phyloP scores from a whole-genome alignment of 2,888 invertebrate genomes.

The Agrochola lota region DNA sequence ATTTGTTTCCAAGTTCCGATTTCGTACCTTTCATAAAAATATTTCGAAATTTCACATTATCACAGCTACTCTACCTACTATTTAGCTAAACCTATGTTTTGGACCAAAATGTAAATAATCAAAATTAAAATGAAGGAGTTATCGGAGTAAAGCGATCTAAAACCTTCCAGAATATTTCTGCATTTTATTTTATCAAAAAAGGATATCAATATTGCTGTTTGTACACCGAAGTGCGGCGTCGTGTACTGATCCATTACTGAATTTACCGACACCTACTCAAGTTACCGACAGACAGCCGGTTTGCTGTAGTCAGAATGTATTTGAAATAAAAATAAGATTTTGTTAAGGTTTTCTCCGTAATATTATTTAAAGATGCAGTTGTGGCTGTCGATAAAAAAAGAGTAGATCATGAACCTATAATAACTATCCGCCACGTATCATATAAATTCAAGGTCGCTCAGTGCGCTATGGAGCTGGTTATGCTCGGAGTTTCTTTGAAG shows the following conservation, averaged over 20 bases:
- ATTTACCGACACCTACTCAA: slow-evolving; percentile 44
- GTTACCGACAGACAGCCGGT: slow-evolving; percentile 29
- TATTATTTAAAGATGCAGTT: background rate
- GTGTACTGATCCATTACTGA: slow-evolving; percentile 65
- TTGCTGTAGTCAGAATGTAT: slow-evolving; percentile 15
- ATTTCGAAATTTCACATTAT: too few species aligned
- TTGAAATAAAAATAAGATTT: slow-evolving; percentile 19
- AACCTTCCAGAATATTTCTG: slow-evolving; percentile 13
- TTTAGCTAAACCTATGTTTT: background rate
- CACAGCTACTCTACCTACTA: background rate
- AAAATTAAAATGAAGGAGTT: background rate
- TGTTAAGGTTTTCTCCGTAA: background rate
- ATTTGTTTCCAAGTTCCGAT: background rate
- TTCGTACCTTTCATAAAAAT: too few species aligned
- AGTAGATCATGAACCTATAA: background rate
- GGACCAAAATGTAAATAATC: background rate
- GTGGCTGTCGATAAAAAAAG: too few species aligned
- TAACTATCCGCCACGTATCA: too few species aligned
- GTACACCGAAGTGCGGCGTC: slow-evolving; percentile 55
- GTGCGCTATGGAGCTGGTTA: too few species aligned
- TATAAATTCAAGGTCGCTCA: too few species aligned
- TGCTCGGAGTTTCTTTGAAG: too few species aligned
- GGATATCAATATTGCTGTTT: slow-evolving; percentile 58
- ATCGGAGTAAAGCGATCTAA: background rate
- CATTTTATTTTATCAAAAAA: slow-evolving; percentile 31